Evolutionary conservation across 2,113 vertebrate genomes (phyloP), one percentile per base, ranked within the genome.

Genomic region (Poecilia latipinna): DNA sequence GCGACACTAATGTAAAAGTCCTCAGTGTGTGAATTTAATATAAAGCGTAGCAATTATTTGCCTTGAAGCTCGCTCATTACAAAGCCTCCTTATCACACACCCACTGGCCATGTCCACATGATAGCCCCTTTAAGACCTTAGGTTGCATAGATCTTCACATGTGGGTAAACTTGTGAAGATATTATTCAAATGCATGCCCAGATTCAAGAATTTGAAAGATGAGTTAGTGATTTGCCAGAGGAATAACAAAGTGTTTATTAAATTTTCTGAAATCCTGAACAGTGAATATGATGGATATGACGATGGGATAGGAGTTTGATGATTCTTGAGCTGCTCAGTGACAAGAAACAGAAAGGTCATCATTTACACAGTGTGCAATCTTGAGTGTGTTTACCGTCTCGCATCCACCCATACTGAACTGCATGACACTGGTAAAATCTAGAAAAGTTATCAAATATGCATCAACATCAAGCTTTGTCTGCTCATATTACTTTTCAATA

Each of bases 1-100:
- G 88, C 86, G 67, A 85, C 82, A 90, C 74, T 91, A 91, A 93
- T 91, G 70, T 77, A 75, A 76, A 85, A 86, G 84, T 76, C 84
- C 82, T 76, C 42, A 70, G 82, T 80, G 90, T 86, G 83, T 86
- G 85, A 88, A 64, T 88, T 89, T 89, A 82, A 92, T 91, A 70
- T 90, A 87, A 93, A 92, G 90, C 90, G 87, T 88, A 92, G 32
- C 79, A 84, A 93, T 93, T 92, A 91, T 84, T 84, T 78, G 70
- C 66, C 79, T 89, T 84, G 86, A 93, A 89, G 92, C 85, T 74
- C 74, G 90, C 76, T 85, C 87, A 90, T 93, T 90, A 91, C 76
- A 79, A 65, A 68, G 51, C 7, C 72, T 85, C 74, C 65, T 67
- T 82, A 89, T 92, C 87, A 90, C 85, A 88, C 75, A 90, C 84